Conservation (phyloP, 1,140 invertebrate genomes). For the Leucophenga varia region DNA sequence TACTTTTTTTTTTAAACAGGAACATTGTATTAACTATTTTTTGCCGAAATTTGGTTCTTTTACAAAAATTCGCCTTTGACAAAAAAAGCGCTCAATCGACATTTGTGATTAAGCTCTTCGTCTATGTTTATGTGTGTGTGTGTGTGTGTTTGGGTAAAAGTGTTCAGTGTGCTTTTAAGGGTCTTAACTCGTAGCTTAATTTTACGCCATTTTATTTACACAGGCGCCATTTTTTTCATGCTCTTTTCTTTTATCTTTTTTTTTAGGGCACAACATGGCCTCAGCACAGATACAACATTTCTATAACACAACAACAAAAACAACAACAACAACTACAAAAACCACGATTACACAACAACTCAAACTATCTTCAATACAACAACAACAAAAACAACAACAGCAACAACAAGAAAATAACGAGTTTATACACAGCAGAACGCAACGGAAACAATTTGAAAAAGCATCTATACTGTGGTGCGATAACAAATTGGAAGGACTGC, state of each 20-base stretch:
- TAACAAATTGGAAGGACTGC: conserved; percentile 24
- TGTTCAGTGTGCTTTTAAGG: no score
- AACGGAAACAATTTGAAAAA: conserved; percentile 42
- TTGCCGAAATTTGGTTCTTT: no score
- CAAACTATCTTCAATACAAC: conserved; percentile 33
- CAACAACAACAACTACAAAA: conserved; percentile 17
- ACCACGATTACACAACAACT: conserved; percentile 11
- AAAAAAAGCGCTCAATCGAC: no score
- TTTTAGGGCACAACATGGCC: conserved; percentile 55
- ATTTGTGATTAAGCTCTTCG: no score
- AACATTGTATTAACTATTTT: no score
- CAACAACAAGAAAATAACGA: conserved; percentile 22
- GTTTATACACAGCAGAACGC: conserved; percentile 12
- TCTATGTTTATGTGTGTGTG: no score
- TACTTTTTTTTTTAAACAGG: no score
- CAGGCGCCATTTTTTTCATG: not conserved
- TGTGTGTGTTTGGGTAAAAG: conserved; percentile 2
- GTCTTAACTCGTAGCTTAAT: no score
- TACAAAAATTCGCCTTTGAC: no score
- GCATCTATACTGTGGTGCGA: conserved; percentile 35
- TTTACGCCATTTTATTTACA: no score
- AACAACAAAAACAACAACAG: conserved; percentile 28
- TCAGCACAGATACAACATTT: conserved; percentile 56
- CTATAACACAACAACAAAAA: conserved; percentile 52
- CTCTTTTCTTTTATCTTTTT: conserved; percentile 6